These are phyloP conservation scores for Heliocidaris tuberculata DNA, from an alignment of 35 echinoderm and acorn worm species.

Conservation along the genomic window DNA sequence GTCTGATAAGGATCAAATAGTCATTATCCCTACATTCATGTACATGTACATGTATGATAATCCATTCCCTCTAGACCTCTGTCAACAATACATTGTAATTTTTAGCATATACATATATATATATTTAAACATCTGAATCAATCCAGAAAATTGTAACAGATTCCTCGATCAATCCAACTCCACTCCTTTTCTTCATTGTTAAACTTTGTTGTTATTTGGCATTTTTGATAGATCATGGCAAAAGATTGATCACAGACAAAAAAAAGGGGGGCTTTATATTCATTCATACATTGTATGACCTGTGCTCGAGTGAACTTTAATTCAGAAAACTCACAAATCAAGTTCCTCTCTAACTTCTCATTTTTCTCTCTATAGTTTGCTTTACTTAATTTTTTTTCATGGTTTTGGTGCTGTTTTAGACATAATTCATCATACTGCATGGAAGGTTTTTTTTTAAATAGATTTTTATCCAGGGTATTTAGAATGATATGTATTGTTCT, in stretches of 20 bases:
- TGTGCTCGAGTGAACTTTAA: not conserved
- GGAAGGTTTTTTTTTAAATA: not conserved
- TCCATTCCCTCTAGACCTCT: too few relatives aligned
- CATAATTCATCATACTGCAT: not conserved
- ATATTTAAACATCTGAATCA: not conserved
- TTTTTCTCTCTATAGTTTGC: not conserved
- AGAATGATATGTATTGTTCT: not conserved
- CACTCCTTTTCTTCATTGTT: not conserved
- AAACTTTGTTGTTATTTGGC: not conserved
- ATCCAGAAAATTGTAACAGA: not conserved
- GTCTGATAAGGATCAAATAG: too few relatives aligned
- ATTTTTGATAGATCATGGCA: not conserved
- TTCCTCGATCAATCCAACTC: not conserved
- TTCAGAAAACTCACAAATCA: not conserved
- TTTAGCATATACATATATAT: not conserved
- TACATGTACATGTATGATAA: too few relatives aligned
- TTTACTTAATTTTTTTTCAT: not conserved
- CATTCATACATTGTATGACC: not conserved
- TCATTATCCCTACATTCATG: too few relatives aligned
- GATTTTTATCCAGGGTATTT: not conserved
- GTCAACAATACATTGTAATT: not conserved
- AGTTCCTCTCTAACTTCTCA: not conserved
- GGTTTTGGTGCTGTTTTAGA: not conserved
- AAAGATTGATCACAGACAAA: not conserved
- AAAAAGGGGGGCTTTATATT: not conserved